Percentiles rank a stretch among this genome's conserved stretches.
Evolutionary conservation across 53 echinoderm and acorn worm genomes (phyloP).

Genomic region (Hippasteria phrygiana): DNA sequence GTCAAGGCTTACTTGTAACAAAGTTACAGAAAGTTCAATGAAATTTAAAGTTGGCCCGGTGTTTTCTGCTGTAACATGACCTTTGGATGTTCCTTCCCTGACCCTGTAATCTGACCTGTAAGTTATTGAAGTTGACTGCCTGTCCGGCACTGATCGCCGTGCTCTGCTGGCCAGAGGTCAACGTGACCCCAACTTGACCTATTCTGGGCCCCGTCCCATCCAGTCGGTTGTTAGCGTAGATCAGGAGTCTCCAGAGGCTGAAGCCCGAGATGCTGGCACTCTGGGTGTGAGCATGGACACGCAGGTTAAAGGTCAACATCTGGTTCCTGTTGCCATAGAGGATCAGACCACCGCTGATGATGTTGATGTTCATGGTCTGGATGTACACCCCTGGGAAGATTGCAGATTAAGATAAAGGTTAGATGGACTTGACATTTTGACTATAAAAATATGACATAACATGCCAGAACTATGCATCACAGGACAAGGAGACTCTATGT

Average conservation of each 20-base stretch:
- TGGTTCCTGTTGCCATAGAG: slow-evolving; percentile 54
- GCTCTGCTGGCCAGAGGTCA: slow-evolving; percentile 47
- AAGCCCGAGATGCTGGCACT: slow-evolving; percentile 72
- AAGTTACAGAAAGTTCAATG: no score
- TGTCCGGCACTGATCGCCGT: slow-evolving; percentile 53
- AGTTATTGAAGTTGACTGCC: slow-evolving; percentile 32
- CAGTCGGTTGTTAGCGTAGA: slow-evolving; percentile 56
- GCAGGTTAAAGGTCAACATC: slow-evolving; percentile 60
- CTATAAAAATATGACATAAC: no score
- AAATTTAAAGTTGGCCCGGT: no score
- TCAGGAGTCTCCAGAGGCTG: slow-evolving; percentile 66
- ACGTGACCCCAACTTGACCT: slow-evolving; percentile 43
- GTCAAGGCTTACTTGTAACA: no score
- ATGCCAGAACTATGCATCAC: not conserved
- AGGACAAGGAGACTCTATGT: not conserved
- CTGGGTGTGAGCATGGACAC: slow-evolving; percentile 23
- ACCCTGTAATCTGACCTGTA: slow-evolving; percentile 9
- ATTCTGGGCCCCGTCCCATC: slow-evolving; percentile 59
- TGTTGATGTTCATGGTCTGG: slow-evolving; percentile 16
- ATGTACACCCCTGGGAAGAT: slow-evolving; percentile 52
- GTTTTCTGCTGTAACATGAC: no score
- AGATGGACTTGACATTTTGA: no score
- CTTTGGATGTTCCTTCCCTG: no score
- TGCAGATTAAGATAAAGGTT: no score
- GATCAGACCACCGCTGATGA: slow-evolving; percentile 8